Base-by-base conservation (phyloP, 2,797 vertebrate species). In the Myotis planiceps region DNA sequence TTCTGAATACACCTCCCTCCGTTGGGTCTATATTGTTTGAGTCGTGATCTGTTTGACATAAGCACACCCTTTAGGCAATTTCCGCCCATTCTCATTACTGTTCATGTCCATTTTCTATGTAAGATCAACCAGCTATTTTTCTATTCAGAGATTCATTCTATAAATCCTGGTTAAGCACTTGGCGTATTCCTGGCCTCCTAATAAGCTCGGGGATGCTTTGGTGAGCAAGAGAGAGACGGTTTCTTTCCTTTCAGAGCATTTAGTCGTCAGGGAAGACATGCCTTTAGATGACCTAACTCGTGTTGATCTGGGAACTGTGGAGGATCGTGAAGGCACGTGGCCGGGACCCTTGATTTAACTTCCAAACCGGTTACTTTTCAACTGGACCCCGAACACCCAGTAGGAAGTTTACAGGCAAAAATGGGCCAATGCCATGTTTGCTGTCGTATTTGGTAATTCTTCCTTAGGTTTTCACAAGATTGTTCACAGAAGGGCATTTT, bases 81-180 rank as follows among this genome's bases (percentile, higher is more conserved):
- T 87, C 27, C 1, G 60, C 69, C 18, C 69, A 6, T 45, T 74
- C 39, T 95, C 34, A 39, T 80, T 90, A 72, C 16, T 92, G 4
- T 69, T 72, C 4, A 9, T 39, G 37, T 21, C 63, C 51, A 65
- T 37, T 87, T 86, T 34, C 23, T 53, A 19, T 53, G 39, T 49
- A 72, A 96, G 81, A 85, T 39, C 58, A 89, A 60, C 27, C 9
- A 71, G 37, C 71, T 51, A 14, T 60, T 94, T 96, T 91, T 74
- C 60, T n/a, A 39, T 27, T 58, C 37, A 81, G 87, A 78, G 27
- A 86, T 69, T 58, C 85, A 88, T 93, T 90, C 10, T 10, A n/a
- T 49, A 95, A 92, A 51, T 55, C 58, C 18, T 79, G 81, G 25
- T 78, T 76, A 92, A 65, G 15, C 32, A 51, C 19, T 25, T 68